Percentiles rank a stretch among this genome's conserved stretches.
Conservation (phyloP, 1,140 invertebrate species). For the Microplitis mediator region DNA sequence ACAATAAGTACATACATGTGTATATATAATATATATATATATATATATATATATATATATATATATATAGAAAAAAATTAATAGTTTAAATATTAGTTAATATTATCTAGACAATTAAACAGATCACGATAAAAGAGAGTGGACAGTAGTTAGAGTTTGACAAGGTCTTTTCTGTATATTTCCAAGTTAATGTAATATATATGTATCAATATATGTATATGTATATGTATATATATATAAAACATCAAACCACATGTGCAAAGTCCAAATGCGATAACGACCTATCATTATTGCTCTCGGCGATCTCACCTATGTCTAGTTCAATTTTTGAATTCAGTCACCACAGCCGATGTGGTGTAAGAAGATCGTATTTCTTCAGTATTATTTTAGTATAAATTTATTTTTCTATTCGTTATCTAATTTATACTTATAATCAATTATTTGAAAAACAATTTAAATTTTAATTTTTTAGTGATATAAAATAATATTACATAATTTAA, state of each 20-base stretch:
- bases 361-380: neutral
- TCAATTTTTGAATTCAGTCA: slow-evolving; percentile 19
- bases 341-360: slow-evolving; percentile 4
- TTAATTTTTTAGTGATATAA: no score
- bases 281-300: slow-evolving; percentile 20
- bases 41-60: no score
- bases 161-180: neutral
- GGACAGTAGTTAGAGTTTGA: neutral
- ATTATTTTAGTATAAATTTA: neutral
- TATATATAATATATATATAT: no score
- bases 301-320: slow-evolving; percentile 27
- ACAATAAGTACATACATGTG: no score
- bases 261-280: slow-evolving; percentile 28
- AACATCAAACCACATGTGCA: slow-evolving; percentile 13
- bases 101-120: no score
- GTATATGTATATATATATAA: neutral
- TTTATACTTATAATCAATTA: no score
- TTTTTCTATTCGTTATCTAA: neutral
- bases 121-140: neutral
- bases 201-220: neutral
- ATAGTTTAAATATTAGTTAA: no score
- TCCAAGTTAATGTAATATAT: neutral
- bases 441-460: no score
- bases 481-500: no score
- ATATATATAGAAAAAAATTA: no score